Evolutionary conservation across 2,888 invertebrate species (phyloP).

Genomic region (Monochamus alternatus): DNA sequence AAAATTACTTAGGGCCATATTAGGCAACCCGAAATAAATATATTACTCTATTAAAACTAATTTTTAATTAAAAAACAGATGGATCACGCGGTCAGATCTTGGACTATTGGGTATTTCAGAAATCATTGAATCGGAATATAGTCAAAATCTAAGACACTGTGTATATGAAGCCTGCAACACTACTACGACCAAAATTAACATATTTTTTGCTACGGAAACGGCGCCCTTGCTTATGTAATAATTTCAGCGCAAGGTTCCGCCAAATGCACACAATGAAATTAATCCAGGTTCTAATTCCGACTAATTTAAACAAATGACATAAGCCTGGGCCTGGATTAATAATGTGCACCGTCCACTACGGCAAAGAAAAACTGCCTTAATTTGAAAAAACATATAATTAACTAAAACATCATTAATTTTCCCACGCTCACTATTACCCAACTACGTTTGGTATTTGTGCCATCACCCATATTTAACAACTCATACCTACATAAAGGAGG

Average conservation of each 20-base stretch:
- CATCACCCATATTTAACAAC: conserved; percentile 7
- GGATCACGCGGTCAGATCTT: no score
- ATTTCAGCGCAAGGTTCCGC: neutral
- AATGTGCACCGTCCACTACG: neutral
- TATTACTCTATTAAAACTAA: no score
- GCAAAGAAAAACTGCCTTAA: neutral
- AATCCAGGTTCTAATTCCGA: neutral
- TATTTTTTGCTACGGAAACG: neutral
- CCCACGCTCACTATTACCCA: conserved; percentile 4
- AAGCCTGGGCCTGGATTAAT: conserved; percentile 7
- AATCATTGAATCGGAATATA: no score
- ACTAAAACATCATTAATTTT: neutral
- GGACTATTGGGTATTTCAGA: no score
- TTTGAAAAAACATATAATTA: neutral
- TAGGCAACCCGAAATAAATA: no score
- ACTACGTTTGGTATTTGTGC: neutral
- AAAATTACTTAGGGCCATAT: no score
- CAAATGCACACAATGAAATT: neutral
- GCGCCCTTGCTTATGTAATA: neutral
- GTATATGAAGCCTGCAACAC: no score
- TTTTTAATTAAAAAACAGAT: no score
- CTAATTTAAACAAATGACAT: conserved; percentile 12
- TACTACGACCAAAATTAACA: no score
- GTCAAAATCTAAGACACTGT: no score
- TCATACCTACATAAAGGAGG: neutral